phyloP scores from a whole-genome alignment of 1,140 invertebrate species.

The Achatina immaculata region DNA sequence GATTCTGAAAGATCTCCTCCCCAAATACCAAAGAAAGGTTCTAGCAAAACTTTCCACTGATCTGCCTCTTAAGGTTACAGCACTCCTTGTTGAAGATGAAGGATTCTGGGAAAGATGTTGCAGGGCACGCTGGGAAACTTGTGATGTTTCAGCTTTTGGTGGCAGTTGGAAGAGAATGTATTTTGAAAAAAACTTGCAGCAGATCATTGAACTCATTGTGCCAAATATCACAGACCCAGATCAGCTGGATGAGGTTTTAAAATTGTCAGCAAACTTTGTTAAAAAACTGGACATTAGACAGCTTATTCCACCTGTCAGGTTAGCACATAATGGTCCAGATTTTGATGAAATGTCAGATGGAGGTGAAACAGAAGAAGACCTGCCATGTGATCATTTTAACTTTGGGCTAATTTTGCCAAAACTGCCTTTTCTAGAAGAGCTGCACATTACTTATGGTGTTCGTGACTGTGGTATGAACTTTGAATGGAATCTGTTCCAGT shows the following conservation, averaged over 20 bases:
- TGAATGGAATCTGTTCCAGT: conserved; percentile 72
- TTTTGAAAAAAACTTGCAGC: conserved; percentile 70
- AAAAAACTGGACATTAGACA: conserved; percentile 67
- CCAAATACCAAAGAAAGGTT: conserved; percentile 66
- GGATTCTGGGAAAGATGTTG: conserved; percentile 71
- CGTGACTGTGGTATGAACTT: conserved; percentile 73
- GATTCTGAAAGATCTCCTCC: conserved; percentile 63
- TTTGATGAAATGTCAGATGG: conserved; percentile 68
- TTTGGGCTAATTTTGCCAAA: conserved; percentile 65
- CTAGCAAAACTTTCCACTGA: conserved; percentile 66
- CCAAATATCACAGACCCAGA: conserved; percentile 68
- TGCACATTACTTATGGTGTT: conserved; percentile 69
- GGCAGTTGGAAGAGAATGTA: conserved; percentile 71
- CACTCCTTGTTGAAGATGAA: conserved; percentile 68
- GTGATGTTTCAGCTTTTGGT: conserved; percentile 68
- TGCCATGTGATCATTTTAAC: conserved; percentile 71
- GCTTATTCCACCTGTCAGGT: conserved; percentile 70
- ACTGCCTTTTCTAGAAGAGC: conserved; percentile 66
- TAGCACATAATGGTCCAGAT: conserved; percentile 65
- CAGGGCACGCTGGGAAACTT: conserved; percentile 69
- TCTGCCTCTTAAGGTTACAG: conserved; percentile 70
- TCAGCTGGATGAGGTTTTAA: conserved; percentile 64
- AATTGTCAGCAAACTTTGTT: conserved; percentile 66
- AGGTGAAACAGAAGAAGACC: conserved; percentile 68
- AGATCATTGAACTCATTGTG: conserved; percentile 71